Conservation (phyloP, 2,113 vertebrate species). For the Cephalophus harveyi region DNA sequence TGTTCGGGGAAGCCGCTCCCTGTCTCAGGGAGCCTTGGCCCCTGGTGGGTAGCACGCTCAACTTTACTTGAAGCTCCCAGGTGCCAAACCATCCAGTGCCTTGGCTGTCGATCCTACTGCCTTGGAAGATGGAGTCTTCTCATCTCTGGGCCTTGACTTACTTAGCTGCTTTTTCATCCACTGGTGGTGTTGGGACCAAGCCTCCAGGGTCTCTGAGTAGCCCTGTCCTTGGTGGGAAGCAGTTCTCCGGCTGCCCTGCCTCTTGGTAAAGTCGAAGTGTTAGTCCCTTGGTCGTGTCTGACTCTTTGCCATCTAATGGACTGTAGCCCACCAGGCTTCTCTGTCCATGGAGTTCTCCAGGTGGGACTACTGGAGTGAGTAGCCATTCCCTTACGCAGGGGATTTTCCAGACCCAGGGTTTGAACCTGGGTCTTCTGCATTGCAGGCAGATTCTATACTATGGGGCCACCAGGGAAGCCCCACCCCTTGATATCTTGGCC, state of each 20-base stretch:
- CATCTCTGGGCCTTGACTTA: constrained; percentile 42
- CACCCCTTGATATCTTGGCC: neutral
- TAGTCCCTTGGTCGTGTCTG: neutral
- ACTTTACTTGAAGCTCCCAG: constrained; percentile 71
- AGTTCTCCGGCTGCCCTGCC: neutral
- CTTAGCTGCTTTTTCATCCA: neutral
- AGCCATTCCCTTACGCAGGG: neutral
- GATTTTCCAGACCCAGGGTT: neutral
- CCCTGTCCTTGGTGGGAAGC: neutral
- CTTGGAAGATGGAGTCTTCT: constrained; percentile 22
- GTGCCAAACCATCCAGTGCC: constrained; percentile 76
- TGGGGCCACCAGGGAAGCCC: neutral
- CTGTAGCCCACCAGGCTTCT: neutral
- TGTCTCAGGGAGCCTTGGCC: neutral
- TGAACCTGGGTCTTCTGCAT: neutral
- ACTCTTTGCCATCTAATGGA: neutral
- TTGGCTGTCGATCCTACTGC: constrained; percentile 65
- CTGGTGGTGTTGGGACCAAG: constrained; percentile 51
- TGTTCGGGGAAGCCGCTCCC: neutral
- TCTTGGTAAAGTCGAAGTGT: neutral
- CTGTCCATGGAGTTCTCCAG: neutral
- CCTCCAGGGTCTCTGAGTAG: neutral
- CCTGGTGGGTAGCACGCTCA: neutral
- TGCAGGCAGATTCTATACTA: neutral
- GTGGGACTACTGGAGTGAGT: neutral